Evolutionary conservation across 64 coral and sea anemone genomes (phyloP), one percentile per base, ranked within the genome.

Genomic region (Actinia tenebrosa): DNA sequence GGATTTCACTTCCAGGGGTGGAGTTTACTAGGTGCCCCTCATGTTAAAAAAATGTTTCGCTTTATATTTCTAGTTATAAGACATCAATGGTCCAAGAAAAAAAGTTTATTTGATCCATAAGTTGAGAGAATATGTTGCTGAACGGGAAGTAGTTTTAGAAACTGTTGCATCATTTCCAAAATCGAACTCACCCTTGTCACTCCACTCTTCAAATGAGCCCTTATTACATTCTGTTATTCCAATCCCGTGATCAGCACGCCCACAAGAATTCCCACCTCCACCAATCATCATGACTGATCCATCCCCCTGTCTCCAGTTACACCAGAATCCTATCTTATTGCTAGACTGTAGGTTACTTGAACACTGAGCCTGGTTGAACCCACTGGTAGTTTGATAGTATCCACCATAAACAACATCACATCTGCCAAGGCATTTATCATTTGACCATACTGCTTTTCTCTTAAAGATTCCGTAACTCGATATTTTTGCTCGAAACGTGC

Each of bases 401-500:
- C 86, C 64, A 46, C 86, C 64, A 54, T 87, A 87, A 16, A 44
- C 7, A 47, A 87, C 86, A 60, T 43, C 27, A 54, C 86, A 87
- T 16, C 50, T 47, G 19, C 45, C 86, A 26, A 30, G 63, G 56
- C 86, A 87, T 42, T 43, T n/a, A 16, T 77, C n/a, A 17, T 17
- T 16, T n/a, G 83, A 85, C 83, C 83, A 85, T 54, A 69, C 64
- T 2, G 19, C 15, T n/a, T 52, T 18, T 23, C 43, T 72, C 47
- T 42, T 78, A 30, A 85, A 90, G 43, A 44, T 27, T 44, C 82
- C 89, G 45, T 52, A 90, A 72, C 83, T 60, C 27, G 18, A 75
- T 2, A 90, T 85, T 56, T 90, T 90, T 18, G 64, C 69, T 44
- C 89, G 64, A 18, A 90, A 90, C 16, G 69, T 86, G 23, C 77